A percentile compares a stretch with the other conserved stretches of the same genome.
phyloP scores from a whole-genome alignment of 1,140 invertebrate genomes.

The Musca domestica region DNA sequence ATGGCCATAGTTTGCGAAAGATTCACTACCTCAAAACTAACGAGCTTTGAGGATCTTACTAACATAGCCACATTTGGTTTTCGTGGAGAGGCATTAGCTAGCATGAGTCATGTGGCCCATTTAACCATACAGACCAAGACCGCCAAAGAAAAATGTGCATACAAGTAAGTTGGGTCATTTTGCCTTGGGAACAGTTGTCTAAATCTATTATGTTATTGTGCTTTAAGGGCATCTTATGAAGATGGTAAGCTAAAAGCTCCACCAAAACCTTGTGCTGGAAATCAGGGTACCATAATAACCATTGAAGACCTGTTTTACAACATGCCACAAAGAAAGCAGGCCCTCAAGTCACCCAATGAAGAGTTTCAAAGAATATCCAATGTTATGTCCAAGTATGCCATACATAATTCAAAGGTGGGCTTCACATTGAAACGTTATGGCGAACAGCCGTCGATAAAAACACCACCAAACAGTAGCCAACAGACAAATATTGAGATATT shows the following conservation, averaged over 20 bases:
- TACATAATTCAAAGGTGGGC: slow-evolving; percentile 81
- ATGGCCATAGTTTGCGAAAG: slow-evolving; percentile 93
- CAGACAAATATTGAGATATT: slow-evolving; percentile 80
- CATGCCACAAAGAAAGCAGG: slow-evolving; percentile 78
- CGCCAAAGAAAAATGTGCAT: slow-evolving; percentile 77
- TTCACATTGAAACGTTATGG: slow-evolving; percentile 89
- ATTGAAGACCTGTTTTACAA: slow-evolving; percentile 97
- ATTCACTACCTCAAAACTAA: slow-evolving; percentile 95
- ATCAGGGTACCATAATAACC: slow-evolving; percentile 83
- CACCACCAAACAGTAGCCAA: slow-evolving; percentile 69
- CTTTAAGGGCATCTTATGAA: slow-evolving; percentile 77
- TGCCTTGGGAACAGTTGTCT: too few species aligned
- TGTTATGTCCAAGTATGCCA: slow-evolving; percentile 76
- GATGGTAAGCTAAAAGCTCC: slow-evolving; percentile 78
- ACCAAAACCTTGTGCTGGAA: slow-evolving; percentile 85
- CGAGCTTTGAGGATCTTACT: slow-evolving; percentile 87
- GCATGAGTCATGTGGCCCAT: slow-evolving; percentile 95
- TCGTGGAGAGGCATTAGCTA: slow-evolving; percentile 94
- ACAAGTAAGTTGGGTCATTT: slow-evolving; percentile 64
- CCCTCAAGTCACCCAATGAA: slow-evolving; percentile 76
- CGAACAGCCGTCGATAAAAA: slow-evolving; percentile 74
- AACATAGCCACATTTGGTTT: slow-evolving; percentile 94
- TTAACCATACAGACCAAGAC: slow-evolving; percentile 91
- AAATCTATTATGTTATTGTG: too few species aligned
- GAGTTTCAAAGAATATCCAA: slow-evolving; percentile 82